Conservation (phyloP, 2,113 vertebrate species). For the Electrona antarctica region DNA sequence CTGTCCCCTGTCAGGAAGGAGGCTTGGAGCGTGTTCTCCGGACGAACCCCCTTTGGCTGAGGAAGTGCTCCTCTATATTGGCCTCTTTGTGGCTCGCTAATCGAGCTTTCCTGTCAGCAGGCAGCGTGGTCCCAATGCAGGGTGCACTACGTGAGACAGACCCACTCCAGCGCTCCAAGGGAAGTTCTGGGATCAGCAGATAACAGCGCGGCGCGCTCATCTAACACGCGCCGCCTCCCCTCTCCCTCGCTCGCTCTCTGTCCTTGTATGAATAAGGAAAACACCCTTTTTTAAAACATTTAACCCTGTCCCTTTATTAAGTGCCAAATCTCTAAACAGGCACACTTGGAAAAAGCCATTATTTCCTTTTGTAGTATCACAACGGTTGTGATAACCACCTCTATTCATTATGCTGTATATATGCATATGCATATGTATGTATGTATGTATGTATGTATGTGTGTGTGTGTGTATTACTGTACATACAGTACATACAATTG, state of each 20-base stretch:
- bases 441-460: no score
- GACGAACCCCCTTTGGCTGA: conserved; percentile 73
- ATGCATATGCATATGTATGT: no score
- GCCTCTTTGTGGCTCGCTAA: conserved; percentile 83
- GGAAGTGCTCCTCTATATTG: conserved; percentile 80
- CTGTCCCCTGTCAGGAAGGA: conserved; percentile 76
- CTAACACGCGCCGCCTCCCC: conserved; percentile 70
- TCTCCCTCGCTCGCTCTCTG: conserved; percentile 48
- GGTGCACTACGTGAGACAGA: conserved; percentile 77
- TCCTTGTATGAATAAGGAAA: conserved; percentile 63
- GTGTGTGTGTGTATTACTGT: no score
- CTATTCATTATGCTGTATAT: not conserved
- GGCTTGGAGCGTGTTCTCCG: conserved; percentile 73
- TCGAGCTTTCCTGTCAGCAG: conserved; percentile 87
- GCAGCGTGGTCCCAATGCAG: conserved; percentile 64
- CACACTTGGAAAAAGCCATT: conserved; percentile 48
- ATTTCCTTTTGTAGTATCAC: conserved; percentile 20
- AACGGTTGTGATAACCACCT: not conserved
- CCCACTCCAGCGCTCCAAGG: conserved; percentile 83
- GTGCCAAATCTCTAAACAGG: conserved; percentile 22
- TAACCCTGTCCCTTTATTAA: conserved; percentile 46
- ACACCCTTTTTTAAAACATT: conserved; percentile 49
- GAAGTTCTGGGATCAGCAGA: conserved; percentile 93
- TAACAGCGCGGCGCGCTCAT: conserved; percentile 79
- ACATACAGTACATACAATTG: no score